phyloP scores from a whole-genome alignment of 2,797 vertebrate genomes.

The Falco peregrinus region DNA sequence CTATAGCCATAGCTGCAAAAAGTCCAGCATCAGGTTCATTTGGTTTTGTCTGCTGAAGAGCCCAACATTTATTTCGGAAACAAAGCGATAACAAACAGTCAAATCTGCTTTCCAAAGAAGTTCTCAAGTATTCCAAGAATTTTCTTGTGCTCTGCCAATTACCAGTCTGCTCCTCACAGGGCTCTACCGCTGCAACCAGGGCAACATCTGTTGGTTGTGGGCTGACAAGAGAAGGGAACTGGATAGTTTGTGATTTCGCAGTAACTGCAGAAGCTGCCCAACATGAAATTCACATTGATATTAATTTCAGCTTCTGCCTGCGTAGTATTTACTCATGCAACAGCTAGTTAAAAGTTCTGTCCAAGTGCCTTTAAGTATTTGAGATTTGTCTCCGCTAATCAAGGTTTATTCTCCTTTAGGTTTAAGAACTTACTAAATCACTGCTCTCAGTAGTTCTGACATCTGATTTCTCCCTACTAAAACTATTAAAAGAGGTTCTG shows the following conservation, averaged over 20 bases:
- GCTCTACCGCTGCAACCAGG: neutral
- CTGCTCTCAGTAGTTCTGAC: neutral
- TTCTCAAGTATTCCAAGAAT: conserved; percentile 24
- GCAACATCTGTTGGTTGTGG: neutral
- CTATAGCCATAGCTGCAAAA: neutral
- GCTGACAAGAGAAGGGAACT: neutral
- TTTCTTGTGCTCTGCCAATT: neutral
- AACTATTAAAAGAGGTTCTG: neutral
- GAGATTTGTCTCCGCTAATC: neutral
- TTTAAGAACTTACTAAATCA: neutral
- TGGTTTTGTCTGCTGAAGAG: neutral
- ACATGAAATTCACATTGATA: neutral
- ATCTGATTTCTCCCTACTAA: neutral
- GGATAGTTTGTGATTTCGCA: neutral
- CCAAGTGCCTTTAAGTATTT: neutral
- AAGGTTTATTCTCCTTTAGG: conserved; percentile 10
- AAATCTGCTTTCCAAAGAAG: conserved; percentile 4
- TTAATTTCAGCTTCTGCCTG: neutral
- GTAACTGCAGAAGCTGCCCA: neutral
- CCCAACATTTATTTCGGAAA: neutral
- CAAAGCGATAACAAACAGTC: neutral
- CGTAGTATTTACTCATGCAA: neutral
- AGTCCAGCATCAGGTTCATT: neutral
- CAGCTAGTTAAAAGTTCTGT: neutral
- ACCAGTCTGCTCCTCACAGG: neutral